Base-by-base conservation (phyloP, 2,797 vertebrate genomes). In the Lepus oiostolus region DNA sequence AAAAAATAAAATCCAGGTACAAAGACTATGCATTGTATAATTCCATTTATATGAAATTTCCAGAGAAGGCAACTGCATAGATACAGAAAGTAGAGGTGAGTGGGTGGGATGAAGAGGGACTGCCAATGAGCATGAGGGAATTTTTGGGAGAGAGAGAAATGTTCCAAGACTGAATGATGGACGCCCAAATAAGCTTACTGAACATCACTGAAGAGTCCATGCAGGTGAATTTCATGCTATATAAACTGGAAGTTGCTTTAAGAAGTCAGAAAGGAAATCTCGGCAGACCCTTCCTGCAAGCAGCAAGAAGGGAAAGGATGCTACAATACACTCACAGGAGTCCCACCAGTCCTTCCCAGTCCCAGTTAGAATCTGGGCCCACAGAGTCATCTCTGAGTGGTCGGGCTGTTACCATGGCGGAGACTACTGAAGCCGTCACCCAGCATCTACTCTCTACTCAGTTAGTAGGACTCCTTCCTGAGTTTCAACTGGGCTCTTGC, bases 381-480 rank as follows among this genome's bases (percentile, higher is more conserved):
- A 82, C 7, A 52, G 16, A 75, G 7, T 62, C 38, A 47, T n/a
- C 8, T 5, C 17, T n/a, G 35, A 17, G 4, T 19, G 83, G 28
- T 83, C 19, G 47, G 35, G 35, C 26, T 13, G 35, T 32, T 26
- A 19, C 28, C 52, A 30, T 79, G 79, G 16, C 22, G 54, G 16
- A 63, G 21, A 77, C 24, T 22, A 35, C 24, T 30, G 4, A 80
- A 52, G 14, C 9, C 60, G 28, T 62, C 3, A 50, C 11, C 12
- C 54, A 30, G 12, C 67, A 80, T 72, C 19, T 21, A 88, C 16
- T 32, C 63, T 47, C 26, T 24, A 16, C 22, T 74, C 68, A 8
- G n/a, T 80, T 82, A 68, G 65, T 60, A 93, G 75, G 47, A 71
- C 62, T 32, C 32, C 24, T 91, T 81, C 19, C 58, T 75, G 71